Percentiles rank a stretch among this genome's conserved stretches.
Conservation (phyloP, 2,888 invertebrate genomes). For the Thymelicus acteon region DNA sequence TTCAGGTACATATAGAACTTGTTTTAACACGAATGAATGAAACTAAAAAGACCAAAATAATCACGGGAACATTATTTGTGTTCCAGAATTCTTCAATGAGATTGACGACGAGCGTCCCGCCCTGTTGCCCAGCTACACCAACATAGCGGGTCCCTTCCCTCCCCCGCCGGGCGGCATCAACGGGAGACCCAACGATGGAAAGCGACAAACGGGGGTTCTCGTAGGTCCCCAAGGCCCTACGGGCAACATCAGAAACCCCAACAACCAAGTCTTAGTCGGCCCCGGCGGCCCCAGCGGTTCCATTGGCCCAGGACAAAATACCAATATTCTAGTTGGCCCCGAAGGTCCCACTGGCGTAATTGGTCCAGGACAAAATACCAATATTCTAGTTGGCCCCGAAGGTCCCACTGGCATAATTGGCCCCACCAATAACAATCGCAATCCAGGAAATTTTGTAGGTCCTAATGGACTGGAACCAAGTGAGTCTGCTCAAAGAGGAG, state of each 20-base stretch:
- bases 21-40: too few species aligned
- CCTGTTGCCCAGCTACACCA: conserved; percentile 57
- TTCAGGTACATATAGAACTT: conserved; percentile 51
- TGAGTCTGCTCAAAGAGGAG: conserved; percentile 50
- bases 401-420: conserved; percentile 52
- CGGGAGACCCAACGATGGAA: conserved; percentile 25
- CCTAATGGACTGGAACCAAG: conserved; percentile 61
- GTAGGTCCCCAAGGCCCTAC: conserved; percentile 63
- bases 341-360: conserved; percentile 55
- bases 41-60: neutral
- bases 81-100: conserved; percentile 71
- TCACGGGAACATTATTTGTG: neutral
- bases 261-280: conserved; percentile 49
- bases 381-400: conserved; percentile 71
- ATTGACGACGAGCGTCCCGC: conserved; percentile 65
- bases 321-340: conserved; percentile 68
- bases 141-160: conserved; percentile 53
- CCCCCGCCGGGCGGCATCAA: conserved; percentile 45
- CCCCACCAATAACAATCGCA: conserved; percentile 41
- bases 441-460: conserved; percentile 65
- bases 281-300: conserved; percentile 70
- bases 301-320: conserved; percentile 39
- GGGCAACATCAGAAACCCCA: conserved; percentile 56
- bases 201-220: conserved; percentile 36
- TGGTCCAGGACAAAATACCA: conserved; percentile 38